Percentiles rank a stretch among this genome's conserved stretches.
These are phyloP conservation scores for Danio tinwini DNA, from an alignment of 2,797 vertebrate genomes.

Conservation along the genomic window DNA sequence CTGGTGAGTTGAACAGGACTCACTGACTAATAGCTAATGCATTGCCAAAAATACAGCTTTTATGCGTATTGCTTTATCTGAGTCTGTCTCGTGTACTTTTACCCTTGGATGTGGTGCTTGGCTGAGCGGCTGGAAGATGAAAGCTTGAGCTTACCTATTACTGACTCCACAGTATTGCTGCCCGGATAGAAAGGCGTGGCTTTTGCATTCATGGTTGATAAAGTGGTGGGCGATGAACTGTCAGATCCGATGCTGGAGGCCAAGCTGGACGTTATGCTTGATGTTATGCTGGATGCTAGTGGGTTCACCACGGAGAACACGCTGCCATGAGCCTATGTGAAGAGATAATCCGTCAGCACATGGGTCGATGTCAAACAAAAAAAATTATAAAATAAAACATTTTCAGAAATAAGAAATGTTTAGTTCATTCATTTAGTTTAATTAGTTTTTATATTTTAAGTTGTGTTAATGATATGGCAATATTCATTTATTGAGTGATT, in stretches of 20 bases:
- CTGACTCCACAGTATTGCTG: constrained; percentile 87
- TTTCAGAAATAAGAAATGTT: too few relatives aligned
- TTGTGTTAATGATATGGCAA: too few relatives aligned
- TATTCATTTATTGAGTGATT: too few relatives aligned
- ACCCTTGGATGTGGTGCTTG: not conserved
- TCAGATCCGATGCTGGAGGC: constrained; percentile 91
- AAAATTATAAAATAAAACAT: too few relatives aligned
- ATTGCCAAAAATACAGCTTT: constrained; percentile 4
- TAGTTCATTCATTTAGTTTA: too few relatives aligned
- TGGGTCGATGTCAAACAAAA: too few relatives aligned
- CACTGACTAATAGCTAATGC: constrained; percentile 27
- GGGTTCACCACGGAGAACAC: constrained; percentile 87
- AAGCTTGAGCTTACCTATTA: constrained; percentile 81
- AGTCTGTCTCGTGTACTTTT: not conserved
- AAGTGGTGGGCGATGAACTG: constrained; percentile 87
- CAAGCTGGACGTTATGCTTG: constrained; percentile 89
- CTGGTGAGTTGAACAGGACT: constrained; percentile 4
- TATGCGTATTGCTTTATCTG: constrained; percentile 16
- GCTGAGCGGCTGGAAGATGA: not conserved
- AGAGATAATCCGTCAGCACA: too few relatives aligned
- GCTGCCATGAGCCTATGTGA: constrained; percentile 81
- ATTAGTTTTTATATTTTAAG: too few relatives aligned
- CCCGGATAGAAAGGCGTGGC: constrained; percentile 85
- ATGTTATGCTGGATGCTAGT: constrained; percentile 85
- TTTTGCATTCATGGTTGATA: constrained; percentile 86